phyloP scores from a whole-genome alignment of 2,797 vertebrate species.

The Bradypodion ventrale region DNA sequence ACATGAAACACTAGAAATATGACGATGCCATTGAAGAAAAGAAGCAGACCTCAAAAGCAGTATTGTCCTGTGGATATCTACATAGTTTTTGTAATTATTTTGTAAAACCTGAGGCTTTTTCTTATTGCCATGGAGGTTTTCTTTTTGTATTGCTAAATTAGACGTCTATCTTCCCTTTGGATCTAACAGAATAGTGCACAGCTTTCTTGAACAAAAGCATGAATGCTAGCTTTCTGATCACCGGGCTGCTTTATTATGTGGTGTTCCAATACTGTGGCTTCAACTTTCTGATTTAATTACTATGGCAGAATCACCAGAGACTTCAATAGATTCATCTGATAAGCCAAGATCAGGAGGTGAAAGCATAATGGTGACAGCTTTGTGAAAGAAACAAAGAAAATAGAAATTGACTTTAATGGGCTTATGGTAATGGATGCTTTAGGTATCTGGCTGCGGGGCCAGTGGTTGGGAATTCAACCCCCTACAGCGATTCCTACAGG shows the following conservation, averaged over 20 bases:
- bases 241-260: slow-evolving; percentile 35
- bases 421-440: neutral
- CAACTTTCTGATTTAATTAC: slow-evolving; percentile 39
- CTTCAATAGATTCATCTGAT: slow-evolving; percentile 4
- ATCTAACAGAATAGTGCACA: slow-evolving; percentile 8
- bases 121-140: neutral
- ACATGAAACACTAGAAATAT: too few relatives aligned
- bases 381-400: neutral
- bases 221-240: neutral
- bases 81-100: neutral
- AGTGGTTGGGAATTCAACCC: too few relatives aligned
- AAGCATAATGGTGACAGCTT: neutral
- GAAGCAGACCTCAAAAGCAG: neutral
- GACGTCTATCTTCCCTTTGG: neutral
- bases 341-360: neutral
- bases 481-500: too few relatives aligned
- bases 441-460: too few relatives aligned
- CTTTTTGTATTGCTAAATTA: slow-evolving; percentile 28
- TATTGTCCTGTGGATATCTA: neutral
- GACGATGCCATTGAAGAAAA: neutral
- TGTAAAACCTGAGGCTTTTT: neutral
- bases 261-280: slow-evolving; percentile 14
- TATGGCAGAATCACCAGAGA: neutral
- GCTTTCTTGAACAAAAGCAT: slow-evolving; percentile 50
- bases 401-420: neutral